Evolutionary conservation across 2,113 vertebrate genomes (phyloP).

Genomic region (Sylvia atricapilla): DNA sequence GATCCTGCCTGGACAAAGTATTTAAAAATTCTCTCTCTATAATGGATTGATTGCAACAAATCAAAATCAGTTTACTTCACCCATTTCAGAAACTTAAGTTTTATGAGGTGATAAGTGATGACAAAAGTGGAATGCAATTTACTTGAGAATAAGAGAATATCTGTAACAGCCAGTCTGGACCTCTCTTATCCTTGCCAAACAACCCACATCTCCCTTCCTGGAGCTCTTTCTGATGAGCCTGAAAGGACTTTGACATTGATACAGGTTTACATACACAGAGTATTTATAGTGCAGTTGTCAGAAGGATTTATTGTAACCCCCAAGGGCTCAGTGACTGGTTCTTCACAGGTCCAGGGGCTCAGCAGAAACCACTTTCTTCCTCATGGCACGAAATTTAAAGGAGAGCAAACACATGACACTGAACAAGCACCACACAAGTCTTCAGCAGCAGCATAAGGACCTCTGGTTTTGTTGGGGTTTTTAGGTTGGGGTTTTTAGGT

Average conservation of each 20-base stretch:
- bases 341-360: background rate
- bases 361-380: background rate
- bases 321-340: background rate
- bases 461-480: background rate
- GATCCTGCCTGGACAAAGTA: background rate
- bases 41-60: background rate
- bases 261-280: background rate
- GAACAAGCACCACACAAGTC: background rate
- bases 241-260: background rate
- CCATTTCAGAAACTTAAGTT: background rate
- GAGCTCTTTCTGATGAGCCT: background rate
- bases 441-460: accelerated
- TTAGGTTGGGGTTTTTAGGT: background rate
- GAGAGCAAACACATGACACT: background rate
- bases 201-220: background rate
- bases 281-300: background rate
- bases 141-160: background rate
- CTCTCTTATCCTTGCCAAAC: background rate
- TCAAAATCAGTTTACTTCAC: background rate
- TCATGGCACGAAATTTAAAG: background rate
- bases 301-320: background rate
- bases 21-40: background rate
- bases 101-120: background rate
- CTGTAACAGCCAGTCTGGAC: background rate
- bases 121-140: background rate